Base-by-base conservation (phyloP, 2,797 vertebrate genomes). In the Leptoclinus maculatus region DNA sequence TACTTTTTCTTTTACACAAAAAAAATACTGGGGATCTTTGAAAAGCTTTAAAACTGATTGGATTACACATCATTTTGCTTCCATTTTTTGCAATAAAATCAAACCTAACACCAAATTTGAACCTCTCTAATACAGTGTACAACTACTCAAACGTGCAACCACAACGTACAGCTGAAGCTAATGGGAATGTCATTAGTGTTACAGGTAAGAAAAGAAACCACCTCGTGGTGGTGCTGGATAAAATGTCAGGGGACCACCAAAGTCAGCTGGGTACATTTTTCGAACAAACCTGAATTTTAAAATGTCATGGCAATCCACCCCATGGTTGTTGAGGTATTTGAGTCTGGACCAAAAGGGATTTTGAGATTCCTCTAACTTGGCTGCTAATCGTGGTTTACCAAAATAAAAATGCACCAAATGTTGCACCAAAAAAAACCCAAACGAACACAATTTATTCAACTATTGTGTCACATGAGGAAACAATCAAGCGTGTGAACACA, bases 1-100 rank as follows among this genome's bases (percentile, higher is more conserved):
- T 68, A 60, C 49, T 59, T 73, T 45, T 32, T 45, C 34, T 49
- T 36, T 47, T 34, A 76, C 27, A n/a, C 64, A 7, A 16, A 7
- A 32, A 68, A 68, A 49, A 36, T 39, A 21, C 34, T 45, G 2
- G 2, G 21, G 32, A 5, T 4, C n/a, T 41, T 53, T 32, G 23
- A 56, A 25, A 73, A 54, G 53, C 7, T 4, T 58, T 12, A 32
- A 6, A 68, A 51, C 7, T 36, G 9, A 60, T 54, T 65, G 41
- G 36, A 74, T 59, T 58, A 49, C 17, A 21, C 43, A 45, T 12
- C 7, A 62, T 59, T 36, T 51, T 12, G 34, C 32, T 19, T 41
- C 34, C 13, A 38, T 27, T 23, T 19, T 19, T 39, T 62, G 29
- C 4, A 41, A 53, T 34, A 6, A 6, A 49, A 12, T 59, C 0